phyloP scores from a whole-genome alignment of 2,797 vertebrate genomes.

The Hylomyscus alleni region DNA sequence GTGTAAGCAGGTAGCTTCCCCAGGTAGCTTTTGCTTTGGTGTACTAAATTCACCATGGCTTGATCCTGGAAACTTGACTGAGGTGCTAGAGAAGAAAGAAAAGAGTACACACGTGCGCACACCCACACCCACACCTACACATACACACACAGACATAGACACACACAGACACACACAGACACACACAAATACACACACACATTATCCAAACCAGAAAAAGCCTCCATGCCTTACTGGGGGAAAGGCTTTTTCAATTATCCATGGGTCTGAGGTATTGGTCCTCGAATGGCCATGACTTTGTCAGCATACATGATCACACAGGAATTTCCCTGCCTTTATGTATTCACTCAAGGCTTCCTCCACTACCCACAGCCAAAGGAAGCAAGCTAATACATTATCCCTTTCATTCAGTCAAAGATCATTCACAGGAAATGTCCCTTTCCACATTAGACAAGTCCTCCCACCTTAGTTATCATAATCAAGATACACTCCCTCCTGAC shows the following conservation, averaged over 20 bases:
- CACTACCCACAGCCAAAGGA: background rate
- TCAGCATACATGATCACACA: background rate
- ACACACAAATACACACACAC: no score
- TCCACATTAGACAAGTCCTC: background rate
- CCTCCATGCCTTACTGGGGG: no score
- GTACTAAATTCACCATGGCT: background rate
- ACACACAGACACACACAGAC: background rate
- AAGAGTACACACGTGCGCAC: no score
- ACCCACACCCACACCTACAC: no score
- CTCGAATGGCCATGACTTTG: background rate
- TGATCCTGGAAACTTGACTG: background rate
- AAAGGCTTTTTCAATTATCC: background rate
- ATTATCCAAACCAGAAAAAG: background rate
- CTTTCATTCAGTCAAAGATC: background rate
- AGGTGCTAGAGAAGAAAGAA: background rate
- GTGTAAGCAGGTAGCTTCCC: background rate
- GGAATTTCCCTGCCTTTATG: background rate
- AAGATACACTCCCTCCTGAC: background rate
- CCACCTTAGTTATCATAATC: background rate
- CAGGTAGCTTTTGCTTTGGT: background rate
- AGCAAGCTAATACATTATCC: background rate
- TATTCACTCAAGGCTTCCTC: background rate
- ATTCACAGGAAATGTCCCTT: background rate
- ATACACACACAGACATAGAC: background rate
- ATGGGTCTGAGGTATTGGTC: background rate